These are phyloP conservation scores for Lochmaea capreae DNA, from an alignment of 2,888 invertebrate genomes.

Conservation along the genomic window DNA sequence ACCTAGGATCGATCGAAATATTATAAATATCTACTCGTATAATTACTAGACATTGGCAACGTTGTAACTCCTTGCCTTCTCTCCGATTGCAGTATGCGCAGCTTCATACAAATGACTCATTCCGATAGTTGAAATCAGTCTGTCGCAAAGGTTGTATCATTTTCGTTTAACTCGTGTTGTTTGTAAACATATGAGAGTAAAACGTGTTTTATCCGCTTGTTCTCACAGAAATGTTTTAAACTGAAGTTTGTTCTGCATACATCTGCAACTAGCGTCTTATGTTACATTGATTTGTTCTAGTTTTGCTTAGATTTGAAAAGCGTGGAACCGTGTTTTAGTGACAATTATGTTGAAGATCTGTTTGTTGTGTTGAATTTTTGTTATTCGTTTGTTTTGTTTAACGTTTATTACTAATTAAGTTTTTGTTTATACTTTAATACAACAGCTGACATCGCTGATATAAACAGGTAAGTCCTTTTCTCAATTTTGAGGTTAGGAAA, in stretches of 20 bases:
- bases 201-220: slow-evolving; percentile 41
- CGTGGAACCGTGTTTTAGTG: slow-evolving; percentile 19
- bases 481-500: background rate
- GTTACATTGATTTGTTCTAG: slow-evolving; percentile 28
- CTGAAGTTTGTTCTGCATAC: slow-evolving; percentile 3
- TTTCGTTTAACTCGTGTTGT: slow-evolving; percentile 34
- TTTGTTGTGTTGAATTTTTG: slow-evolving; percentile 30
- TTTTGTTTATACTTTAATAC: slow-evolving; percentile 1
- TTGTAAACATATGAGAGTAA: slow-evolving; percentile 46
- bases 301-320: slow-evolving; percentile 22
- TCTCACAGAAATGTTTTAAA: slow-evolving; percentile 18
- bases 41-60: slow-evolving; percentile 29
- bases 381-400: slow-evolving; percentile 8
- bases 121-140: slow-evolving; percentile 42
- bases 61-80: slow-evolving; percentile 25
- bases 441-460: background rate
- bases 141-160: slow-evolving; percentile 35
- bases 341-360: slow-evolving; percentile 21
- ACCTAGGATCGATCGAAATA: no score
- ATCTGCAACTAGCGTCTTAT: background rate
- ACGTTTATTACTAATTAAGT: background rate
- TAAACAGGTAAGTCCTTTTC: slow-evolving; percentile 10
- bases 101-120: slow-evolving; percentile 46
- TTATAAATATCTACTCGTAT: no score
- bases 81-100: slow-evolving; percentile 45